phyloP scores from a whole-genome alignment of 1,140 invertebrate species.

The Cydia strobilella region DNA sequence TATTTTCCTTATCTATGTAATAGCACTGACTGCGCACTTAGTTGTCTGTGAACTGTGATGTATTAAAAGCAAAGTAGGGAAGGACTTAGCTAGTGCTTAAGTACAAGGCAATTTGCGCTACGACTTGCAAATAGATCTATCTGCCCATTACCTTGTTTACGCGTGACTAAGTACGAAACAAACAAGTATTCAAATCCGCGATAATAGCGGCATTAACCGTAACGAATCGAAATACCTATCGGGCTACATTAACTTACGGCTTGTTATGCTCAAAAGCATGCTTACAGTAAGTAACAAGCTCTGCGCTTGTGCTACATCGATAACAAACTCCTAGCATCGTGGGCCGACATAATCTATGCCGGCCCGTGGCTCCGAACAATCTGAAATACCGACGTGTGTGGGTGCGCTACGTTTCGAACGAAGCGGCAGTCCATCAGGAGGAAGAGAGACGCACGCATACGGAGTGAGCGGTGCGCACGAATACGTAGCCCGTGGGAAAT shows the following conservation, averaged over 20 bases:
- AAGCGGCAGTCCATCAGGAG: slow-evolving; percentile 74
- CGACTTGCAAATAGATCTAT: slow-evolving; percentile 15
- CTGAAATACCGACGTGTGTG: slow-evolving; percentile 78
- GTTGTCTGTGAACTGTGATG: too few species aligned
- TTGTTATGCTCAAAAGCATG: slow-evolving; percentile 36
- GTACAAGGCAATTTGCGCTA: slow-evolving; percentile 16
- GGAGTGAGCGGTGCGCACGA: slow-evolving; percentile 49
- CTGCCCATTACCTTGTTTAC: slow-evolving; percentile 26
- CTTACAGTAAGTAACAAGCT: slow-evolving; percentile 39
- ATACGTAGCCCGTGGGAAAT: slow-evolving; percentile 78
- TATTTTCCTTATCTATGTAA: too few species aligned
- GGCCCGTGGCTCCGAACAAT: slow-evolving; percentile 68
- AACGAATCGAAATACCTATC: slow-evolving; percentile 31
- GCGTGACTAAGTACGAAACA: slow-evolving; percentile 19
- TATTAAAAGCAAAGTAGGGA: too few species aligned
- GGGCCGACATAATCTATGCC: slow-evolving; percentile 73
- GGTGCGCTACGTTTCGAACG: slow-evolving; percentile 76
- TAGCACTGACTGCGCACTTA: neutral
- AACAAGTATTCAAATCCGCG: slow-evolving; percentile 27
- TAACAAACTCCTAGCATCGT: slow-evolving; percentile 57
- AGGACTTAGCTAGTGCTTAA: neutral
- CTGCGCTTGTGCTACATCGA: slow-evolving; percentile 49
- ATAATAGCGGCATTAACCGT: slow-evolving; percentile 25
- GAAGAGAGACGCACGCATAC: slow-evolving; percentile 57
- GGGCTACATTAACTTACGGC: slow-evolving; percentile 34